A percentile compares a stretch with the other conserved stretches of the same genome.
phyloP scores from a whole-genome alignment of 2,797 vertebrate genomes.

The Acanthopagrus latus region DNA sequence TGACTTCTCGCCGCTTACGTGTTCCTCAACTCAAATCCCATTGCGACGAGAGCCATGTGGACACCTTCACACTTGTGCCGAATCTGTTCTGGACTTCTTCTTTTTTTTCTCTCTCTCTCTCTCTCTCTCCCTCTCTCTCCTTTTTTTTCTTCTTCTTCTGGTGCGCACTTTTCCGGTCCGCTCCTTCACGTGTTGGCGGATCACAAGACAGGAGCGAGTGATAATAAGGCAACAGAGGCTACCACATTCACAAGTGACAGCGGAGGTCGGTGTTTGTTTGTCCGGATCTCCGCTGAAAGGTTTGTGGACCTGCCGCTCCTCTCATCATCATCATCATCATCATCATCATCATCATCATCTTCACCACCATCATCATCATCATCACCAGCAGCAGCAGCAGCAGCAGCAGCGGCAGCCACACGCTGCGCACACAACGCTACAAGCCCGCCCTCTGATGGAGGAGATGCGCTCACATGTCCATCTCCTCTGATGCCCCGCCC shows the following conservation, averaged over 20 bases:
- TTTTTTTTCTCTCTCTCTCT: no score
- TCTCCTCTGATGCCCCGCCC: conserved; percentile 64
- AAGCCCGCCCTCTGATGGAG: conserved; percentile 79
- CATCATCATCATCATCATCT: conserved; percentile 27
- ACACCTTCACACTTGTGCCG: conserved; percentile 53
- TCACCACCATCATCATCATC: conserved; percentile 23
- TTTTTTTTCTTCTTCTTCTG: background rate
- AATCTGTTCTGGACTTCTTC: conserved; percentile 27
- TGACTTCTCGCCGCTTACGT: conserved; percentile 64
- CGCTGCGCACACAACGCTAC: conserved; percentile 65
- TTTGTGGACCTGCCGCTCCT: conserved; percentile 59
- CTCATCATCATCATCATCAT: conserved; percentile 40
- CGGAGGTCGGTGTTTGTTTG: conserved; percentile 20
- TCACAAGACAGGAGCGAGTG: conserved; percentile 2
- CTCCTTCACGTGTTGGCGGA: conserved; percentile 57
- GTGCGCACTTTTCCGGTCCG: conserved; percentile 63
- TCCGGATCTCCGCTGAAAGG: conserved; percentile 42
- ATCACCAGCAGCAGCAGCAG: conserved; percentile 3
- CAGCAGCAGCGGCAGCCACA: conserved; percentile 58
- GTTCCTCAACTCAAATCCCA: conserved; percentile 78
- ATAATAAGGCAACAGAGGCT: conserved; percentile 39
- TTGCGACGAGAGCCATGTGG: conserved; percentile 55
- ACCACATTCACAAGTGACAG: conserved; percentile 32
- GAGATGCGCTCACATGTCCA: conserved; percentile 64
- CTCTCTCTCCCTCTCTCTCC: no score